Conservation (phyloP, 64 coral and sea anemone genomes). For the Dendronephthya gigantea region DNA sequence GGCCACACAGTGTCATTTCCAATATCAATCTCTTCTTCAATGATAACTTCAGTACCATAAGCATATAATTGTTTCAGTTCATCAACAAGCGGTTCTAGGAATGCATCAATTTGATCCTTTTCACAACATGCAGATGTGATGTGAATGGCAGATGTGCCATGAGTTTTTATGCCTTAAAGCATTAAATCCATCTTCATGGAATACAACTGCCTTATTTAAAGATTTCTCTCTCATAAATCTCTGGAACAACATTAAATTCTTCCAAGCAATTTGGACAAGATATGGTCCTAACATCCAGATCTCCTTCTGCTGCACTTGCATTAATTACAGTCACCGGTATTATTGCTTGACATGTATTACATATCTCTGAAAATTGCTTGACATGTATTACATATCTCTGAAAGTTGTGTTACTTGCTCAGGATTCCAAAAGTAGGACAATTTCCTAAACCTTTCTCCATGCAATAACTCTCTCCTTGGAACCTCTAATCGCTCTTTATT, state of each 20-base stretch:
- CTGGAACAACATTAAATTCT: background rate
- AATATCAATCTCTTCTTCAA: background rate
- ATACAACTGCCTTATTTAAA: background rate
- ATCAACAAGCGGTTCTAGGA: background rate
- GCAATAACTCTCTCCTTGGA: background rate
- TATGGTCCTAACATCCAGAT: background rate
- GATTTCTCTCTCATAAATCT: background rate
- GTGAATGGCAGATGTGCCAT: background rate
- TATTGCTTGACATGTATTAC: background rate
- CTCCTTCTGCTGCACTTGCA: background rate
- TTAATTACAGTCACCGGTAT: background rate
- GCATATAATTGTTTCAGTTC: background rate
- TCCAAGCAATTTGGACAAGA: background rate
- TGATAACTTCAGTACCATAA: background rate
- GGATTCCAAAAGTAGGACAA: conserved; percentile 3
- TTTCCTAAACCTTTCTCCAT: conserved; percentile 1
- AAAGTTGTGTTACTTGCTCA: background rate
- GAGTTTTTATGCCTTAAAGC: background rate
- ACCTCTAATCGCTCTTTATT: background rate
- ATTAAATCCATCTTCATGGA: conserved; percentile 8
- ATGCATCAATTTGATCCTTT: background rate
- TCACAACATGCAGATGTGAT: background rate
- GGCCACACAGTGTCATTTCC: background rate
- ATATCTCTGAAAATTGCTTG: background rate
- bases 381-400: background rate